Evolutionary conservation across 2,888 invertebrate species (phyloP), one percentile per base, ranked within the genome.

Genomic region (Hypomecis punctinalis): DNA sequence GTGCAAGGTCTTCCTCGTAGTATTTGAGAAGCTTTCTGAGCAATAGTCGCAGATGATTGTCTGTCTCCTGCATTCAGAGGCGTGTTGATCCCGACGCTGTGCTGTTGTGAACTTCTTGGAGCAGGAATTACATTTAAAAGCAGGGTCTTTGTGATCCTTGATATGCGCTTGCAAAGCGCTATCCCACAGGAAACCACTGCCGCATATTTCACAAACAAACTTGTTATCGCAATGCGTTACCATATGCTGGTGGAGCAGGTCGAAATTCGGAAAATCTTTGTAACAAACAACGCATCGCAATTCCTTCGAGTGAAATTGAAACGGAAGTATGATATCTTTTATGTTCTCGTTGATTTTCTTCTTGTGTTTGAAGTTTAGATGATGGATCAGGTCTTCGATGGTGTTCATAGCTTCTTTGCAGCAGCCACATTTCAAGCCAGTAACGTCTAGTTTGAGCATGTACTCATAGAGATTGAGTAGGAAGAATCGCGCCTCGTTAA

Each of bases 201-300:
- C 74, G 54, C 84, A 84, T 0, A 71, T 64, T 2, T 69, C 61
- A 49, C 84, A 84, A 5, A 79, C 61, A 53, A 74, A 78, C 68
- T 81, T 80, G 53, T 74, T 74, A 40, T 8, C 37, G 45, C 76
- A 80, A 58, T 84, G 84, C 0, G 69, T 68, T 10, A 81, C 79
- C 75, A 82, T 79, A 47, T 85, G 84, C 52, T 80, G 76, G 8
- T 76, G 70, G 1, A 81, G 57, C 1, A 73, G 72, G 67, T 76
- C 78, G 67, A 82, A 82, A 5, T 74, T 73, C 13, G 73, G 73
- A 47, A 77, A 83, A 0, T 72, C 69, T 5, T 74, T 71, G 0
- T 60, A 62, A 47, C 84, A 84, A 0, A 76, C 61, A 1, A 69
- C 77, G 52, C 84, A 84, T 35, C 0, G 66, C 47, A 5, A 13